Evolutionary conservation across 2,888 invertebrate species (phyloP).

Genomic region (Bombylius discolor): DNA sequence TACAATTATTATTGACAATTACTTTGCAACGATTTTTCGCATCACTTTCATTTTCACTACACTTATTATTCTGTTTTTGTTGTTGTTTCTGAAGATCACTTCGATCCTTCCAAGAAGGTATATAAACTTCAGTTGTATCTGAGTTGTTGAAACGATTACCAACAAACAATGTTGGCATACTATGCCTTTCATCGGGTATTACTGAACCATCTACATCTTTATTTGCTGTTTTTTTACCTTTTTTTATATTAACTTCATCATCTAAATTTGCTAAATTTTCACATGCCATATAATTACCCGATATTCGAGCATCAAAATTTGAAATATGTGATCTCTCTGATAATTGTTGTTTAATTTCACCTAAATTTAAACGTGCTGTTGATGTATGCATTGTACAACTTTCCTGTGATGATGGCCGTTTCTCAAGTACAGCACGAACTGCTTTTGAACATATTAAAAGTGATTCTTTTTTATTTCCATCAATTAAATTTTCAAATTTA

Average conservation of each 20-base stretch:
- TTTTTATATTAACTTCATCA: constrained; percentile 43
- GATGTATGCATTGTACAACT: constrained; percentile 38
- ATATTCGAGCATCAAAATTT: constrained; percentile 42
- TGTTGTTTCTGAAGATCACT: constrained; percentile 19
- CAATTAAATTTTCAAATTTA: constrained; percentile 1
- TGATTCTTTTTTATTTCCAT: constrained; percentile 26
- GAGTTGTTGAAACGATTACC: constrained; percentile 45
- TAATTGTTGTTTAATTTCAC: constrained; percentile 37
- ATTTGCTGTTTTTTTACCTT: constrained; percentile 19
- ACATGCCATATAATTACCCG: constrained; percentile 47
- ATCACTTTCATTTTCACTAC: background rate
- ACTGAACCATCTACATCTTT: background rate
- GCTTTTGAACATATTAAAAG: constrained; percentile 32
- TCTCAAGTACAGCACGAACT: constrained; percentile 22
- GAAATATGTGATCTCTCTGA: constrained; percentile 49
- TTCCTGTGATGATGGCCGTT: constrained; percentile 25
- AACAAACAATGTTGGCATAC: constrained; percentile 51
- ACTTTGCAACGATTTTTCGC: constrained; percentile 10
- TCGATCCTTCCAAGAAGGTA: constrained; percentile 38
- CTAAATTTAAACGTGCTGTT: constrained; percentile 37
- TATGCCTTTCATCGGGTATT: constrained; percentile 42
- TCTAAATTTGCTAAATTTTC: constrained; percentile 55
- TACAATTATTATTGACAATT: too few relatives aligned
- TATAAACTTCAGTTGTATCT: constrained; percentile 42
- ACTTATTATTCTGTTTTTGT: background rate